Evolutionary conservation across 1,140 invertebrate genomes (phyloP), one percentile per base, ranked within the genome.

Genomic region (Cardiocondyla obscurior): DNA sequence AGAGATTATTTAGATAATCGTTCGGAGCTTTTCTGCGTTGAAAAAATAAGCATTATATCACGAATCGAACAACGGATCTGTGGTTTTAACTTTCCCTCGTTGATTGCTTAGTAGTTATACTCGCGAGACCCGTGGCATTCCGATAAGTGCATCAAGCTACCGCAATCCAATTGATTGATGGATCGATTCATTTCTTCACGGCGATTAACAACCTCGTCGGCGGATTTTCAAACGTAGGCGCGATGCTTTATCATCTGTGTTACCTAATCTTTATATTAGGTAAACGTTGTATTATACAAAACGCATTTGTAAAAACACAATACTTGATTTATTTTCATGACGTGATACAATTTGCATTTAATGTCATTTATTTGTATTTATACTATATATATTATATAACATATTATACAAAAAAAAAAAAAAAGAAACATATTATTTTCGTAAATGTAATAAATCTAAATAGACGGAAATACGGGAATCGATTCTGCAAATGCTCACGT

Each of bases 121-220:
- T 79, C 46, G 46, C 28, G n/a, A 65, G 58, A 51, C 44, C 65
- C 30, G 44, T n/a, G 46, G 46, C 74, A 12, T 69, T 65, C n/a
- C 44, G 74, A 79, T 79, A 79, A 79, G 33, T 79, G 74, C 74
- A 69, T 79, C 33, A 39, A 69, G 74, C 49, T 67, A 79, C 62
- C 49, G 49, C 46, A 69, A 67, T 25, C 19, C 46, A 49, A 10
- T 57, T 77, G 74, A 77, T 79, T 69, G 74, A 79, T 79, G 62
- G 46, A 67, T 53, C 73, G 58, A 19, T 64, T 76, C 55, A 33
- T 67, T 67, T 36, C 62, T 42, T 69, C 46, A 25, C 7, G 22
- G 12, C 46, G 62, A 69, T 79, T 77, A 77, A 67, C 74, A 53
- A 12, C 25, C 36, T 67, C 33, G 33, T 46, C n/a, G 55, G 25